Percentiles rank a stretch among this genome's conserved stretches.
Conservation (phyloP, 2,113 vertebrate species). For the Sclerurus mexicanus region DNA sequence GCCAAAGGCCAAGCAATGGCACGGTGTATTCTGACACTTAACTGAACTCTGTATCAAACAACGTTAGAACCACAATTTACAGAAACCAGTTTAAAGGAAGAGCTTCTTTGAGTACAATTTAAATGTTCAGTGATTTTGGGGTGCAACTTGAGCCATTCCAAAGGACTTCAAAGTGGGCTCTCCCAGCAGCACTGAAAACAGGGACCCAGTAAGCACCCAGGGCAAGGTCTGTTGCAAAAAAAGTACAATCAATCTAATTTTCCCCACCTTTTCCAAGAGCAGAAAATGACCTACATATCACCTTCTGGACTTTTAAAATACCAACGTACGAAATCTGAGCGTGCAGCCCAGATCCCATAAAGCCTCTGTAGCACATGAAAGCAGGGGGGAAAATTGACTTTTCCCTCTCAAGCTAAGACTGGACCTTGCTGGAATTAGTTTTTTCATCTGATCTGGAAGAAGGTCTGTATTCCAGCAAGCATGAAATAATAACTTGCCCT, state of each 20-base stretch:
- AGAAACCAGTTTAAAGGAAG: neutral
- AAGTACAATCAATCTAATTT: neutral
- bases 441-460: neutral
- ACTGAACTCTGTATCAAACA: neutral
- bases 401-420: neutral
- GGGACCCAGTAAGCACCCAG: neutral
- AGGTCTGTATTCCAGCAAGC: neutral
- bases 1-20: neutral
- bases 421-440: neutral
- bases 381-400: neutral
- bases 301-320: neutral
- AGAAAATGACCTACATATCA: neutral
- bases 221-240: neutral
- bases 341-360: neutral
- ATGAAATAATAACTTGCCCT: neutral
- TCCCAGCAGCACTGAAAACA: neutral
- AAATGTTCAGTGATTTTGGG: neutral
- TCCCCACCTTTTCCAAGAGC: neutral
- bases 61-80: neutral
- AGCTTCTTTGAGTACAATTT: neutral
- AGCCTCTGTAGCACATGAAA: neutral
- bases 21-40: neutral
- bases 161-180: neutral
- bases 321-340: neutral
- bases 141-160: neutral